A percentile compares a stretch with the other conserved stretches of the same genome.
These are phyloP conservation scores for Hanleya hanleyi DNA, from an alignment of 2,888 invertebrate species.

Conservation along the genomic window DNA sequence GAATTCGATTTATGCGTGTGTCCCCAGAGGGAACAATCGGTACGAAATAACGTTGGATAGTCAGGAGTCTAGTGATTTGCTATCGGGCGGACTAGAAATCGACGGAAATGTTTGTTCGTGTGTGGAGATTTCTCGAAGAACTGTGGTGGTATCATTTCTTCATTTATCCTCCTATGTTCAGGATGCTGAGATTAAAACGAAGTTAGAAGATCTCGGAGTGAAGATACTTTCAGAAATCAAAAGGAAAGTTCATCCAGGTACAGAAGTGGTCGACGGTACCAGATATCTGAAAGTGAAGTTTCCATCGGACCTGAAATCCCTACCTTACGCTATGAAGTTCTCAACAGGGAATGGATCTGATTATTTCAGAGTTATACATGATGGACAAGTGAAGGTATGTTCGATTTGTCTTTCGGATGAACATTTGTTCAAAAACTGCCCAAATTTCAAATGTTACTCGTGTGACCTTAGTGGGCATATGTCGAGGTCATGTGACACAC, in stretches of 20 bases:
- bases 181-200: background rate
- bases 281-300: background rate
- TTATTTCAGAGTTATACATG: background rate
- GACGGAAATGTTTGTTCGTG: background rate
- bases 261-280: background rate
- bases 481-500: background rate
- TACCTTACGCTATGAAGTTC: background rate
- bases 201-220: background rate
- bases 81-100: background rate
- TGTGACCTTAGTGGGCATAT: background rate
- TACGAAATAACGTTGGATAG: background rate
- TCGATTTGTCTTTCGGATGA: background rate
- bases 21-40: background rate
- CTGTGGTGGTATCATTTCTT: background rate
- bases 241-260: background rate
- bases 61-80: background rate
- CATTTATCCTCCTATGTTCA: background rate
- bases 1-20: background rate
- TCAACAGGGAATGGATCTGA: background rate
- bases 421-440: background rate
- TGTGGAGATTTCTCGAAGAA: background rate
- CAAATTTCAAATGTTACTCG: background rate
- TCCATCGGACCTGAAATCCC: background rate
- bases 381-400: slow-evolving; percentile 1
- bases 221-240: background rate